These are phyloP conservation scores for Drosophila tanythrix DNA, from an alignment of 2,888 invertebrate genomes.

Conservation along the genomic window DNA sequence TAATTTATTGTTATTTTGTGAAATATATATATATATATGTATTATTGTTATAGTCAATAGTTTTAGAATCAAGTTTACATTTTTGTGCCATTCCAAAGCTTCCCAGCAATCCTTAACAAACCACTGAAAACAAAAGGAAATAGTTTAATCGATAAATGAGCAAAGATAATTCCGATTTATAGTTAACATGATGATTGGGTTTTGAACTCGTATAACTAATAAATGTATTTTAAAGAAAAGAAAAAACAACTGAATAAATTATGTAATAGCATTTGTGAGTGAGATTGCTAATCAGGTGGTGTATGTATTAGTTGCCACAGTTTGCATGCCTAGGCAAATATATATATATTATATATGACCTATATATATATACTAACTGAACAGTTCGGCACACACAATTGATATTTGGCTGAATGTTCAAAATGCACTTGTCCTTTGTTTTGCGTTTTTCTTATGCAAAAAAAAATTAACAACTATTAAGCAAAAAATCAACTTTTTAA, in stretches of 20 bases:
- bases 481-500: constrained; percentile 24
- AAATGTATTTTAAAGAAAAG: not conserved
- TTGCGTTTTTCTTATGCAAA: constrained; percentile 25
- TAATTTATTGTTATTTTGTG: not conserved
- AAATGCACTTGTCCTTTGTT: constrained; percentile 35
- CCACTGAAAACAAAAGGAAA: not conserved
- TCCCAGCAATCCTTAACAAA: constrained; percentile 20
- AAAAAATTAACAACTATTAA: constrained; percentile 23
- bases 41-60: constrained; percentile 2
- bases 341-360: constrained; percentile 2
- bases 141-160: not conserved
- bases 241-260: constrained; percentile 5
- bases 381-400: constrained; percentile 31
- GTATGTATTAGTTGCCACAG: constrained; percentile 31
- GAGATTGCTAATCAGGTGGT: not conserved
- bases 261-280: constrained; percentile 3
- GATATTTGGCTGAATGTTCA: constrained; percentile 35
- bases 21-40: not conserved
- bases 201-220: constrained; percentile 1
- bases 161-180: constrained; percentile 3
- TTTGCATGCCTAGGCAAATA: constrained; percentile 34
- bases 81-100: constrained; percentile 12
- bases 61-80: constrained; percentile 12
- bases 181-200: not conserved
- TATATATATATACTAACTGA: constrained; percentile 23